phyloP scores from a whole-genome alignment of 2,888 invertebrate species.

The Baronia brevicornis region DNA sequence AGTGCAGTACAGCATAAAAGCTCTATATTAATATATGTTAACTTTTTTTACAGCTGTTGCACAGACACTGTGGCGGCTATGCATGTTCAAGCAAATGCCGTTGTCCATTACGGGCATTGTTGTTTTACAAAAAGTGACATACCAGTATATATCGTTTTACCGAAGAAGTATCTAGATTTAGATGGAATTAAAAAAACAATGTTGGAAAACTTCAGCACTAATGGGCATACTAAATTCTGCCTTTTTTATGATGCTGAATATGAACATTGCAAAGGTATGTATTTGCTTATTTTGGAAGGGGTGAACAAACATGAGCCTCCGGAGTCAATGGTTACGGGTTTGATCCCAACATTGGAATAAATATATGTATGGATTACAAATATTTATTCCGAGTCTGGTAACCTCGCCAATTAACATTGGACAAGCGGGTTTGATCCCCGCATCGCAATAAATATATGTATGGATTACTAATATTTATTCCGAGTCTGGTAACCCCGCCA shows the following conservation, averaged over 20 bases:
- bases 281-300: not conserved
- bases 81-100: constrained; percentile 88
- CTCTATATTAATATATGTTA: constrained; percentile 7
- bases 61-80: constrained; percentile 92
- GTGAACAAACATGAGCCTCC: not conserved
- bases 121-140: constrained; percentile 88
- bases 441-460: too few species aligned
- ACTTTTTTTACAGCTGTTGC: constrained; percentile 82
- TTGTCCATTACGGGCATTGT: constrained; percentile 93
- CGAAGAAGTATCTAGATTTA: constrained; percentile 76
- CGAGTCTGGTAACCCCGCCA: too few species aligned
- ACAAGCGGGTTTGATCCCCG: too few species aligned
- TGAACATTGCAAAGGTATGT: constrained; percentile 75
- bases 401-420: too few species aligned
- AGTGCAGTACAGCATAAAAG: constrained; percentile 1
- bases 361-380: too few species aligned
- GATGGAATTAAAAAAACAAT: constrained; percentile 32
- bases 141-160: constrained; percentile 85
- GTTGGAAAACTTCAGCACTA: constrained; percentile 33
- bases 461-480: too few species aligned
- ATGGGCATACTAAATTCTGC: constrained; percentile 50
- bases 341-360: too few species aligned
- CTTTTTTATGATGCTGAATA: constrained; percentile 82
- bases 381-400: too few species aligned
- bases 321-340: not conserved